Evolutionary conservation across 2,113 vertebrate genomes (phyloP), one percentile per base, ranked within the genome.

Genomic region (Phycodurus eques): DNA sequence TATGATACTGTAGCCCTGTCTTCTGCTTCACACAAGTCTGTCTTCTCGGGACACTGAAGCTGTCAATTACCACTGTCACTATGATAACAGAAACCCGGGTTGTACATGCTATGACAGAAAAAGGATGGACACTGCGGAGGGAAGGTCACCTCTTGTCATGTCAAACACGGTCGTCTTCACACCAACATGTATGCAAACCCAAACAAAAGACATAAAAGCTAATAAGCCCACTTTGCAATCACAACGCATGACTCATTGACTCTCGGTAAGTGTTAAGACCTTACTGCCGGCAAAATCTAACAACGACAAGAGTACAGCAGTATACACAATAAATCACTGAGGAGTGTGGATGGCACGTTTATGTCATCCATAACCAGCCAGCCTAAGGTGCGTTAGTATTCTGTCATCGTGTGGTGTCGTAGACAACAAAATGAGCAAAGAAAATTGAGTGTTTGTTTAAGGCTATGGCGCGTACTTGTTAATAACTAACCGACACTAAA

Each of bases 101-200:
- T 84, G 70, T 73, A 81, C 79, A 69, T 74, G 78, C 46, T 63
- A 71, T 76, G 90, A 87, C 82, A 81, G 79, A 73, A 78, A 73
- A 78, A 80, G 83, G 85, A 86, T 76, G 75, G 80, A 68, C 80
- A 83, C 80, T 68, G 78, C 75, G 73, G 83, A 83, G 43, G 76
- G 85, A 90, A 90, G 90, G 89, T 90, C 86, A 89, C 85, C 85
- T 83, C 86, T 80, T 86, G 88, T 88, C 86, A 87, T 86, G 87
- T 89, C 85, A 87, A 77, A 84, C 84, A 79, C 65, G 68, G 43
- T 72, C 68, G 67, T 44, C 60, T 53, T 61, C 74, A 67, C 72
- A 68, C 79, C 67, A 73, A 43, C 15, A 65, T 15, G 77, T 72
- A 54, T 27, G 56, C 15, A 3, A 49, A 54, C 22, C 66, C 49